Evolutionary conservation across 2,797 vertebrate species (phyloP).

Genomic region (Lemur catta): DNA sequence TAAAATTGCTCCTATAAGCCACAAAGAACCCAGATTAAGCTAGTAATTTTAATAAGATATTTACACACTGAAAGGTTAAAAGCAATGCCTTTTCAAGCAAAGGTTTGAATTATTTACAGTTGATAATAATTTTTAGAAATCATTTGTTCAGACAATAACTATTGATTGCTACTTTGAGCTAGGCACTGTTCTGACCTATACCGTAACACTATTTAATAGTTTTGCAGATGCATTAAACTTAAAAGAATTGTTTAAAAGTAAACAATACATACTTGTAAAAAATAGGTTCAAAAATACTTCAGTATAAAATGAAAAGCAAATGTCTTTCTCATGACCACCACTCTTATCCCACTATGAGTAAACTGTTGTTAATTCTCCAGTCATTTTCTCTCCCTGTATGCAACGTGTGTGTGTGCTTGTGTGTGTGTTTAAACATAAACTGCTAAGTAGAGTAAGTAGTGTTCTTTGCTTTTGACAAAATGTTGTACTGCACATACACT

Average conservation of each 20-base stretch:
- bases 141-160: not conserved
- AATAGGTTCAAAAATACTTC: not conserved
- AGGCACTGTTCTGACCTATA: not conserved
- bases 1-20: not conserved
- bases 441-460: not conserved
- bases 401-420: not conserved
- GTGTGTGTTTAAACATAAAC: not conserved
- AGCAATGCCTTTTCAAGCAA: not conserved
- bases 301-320: not conserved
- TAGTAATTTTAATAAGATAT: not conserved
- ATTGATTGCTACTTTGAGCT: not conserved
- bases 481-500: not conserved
- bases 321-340: not conserved
- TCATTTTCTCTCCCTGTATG: not conserved
- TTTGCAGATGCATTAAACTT: not conserved
- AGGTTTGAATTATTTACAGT: conserved; percentile 13
- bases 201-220: not conserved
- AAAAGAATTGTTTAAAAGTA: not conserved
- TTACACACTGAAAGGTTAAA: not conserved
- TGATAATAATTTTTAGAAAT: not conserved
- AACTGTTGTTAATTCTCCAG: not conserved
- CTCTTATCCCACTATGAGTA: not conserved
- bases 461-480: not conserved
- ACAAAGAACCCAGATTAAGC: not conserved
- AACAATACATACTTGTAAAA: not conserved